A percentile compares a stretch with the other conserved stretches of the same genome.
phyloP scores from a whole-genome alignment of 2,797 vertebrate species.

The Selene dorsalis region DNA sequence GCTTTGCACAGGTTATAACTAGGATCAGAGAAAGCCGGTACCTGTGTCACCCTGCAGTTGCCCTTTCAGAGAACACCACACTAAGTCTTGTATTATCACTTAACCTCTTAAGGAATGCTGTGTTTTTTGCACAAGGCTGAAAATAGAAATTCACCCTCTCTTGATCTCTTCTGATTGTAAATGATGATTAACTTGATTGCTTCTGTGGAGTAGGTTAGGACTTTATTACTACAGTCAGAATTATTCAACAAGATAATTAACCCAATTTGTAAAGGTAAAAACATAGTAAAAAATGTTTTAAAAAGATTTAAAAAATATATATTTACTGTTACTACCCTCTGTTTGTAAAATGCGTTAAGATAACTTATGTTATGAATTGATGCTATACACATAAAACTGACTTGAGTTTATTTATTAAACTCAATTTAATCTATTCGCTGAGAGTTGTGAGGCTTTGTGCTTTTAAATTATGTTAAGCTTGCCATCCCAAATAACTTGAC shows the following conservation, averaged over 20 bases:
- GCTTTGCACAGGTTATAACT: background rate
- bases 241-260: background rate
- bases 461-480: background rate
- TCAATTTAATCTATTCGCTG: background rate
- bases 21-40: background rate
- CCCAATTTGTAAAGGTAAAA: background rate
- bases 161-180: background rate
- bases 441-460: background rate
- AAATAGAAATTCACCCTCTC: background rate
- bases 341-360: too few species aligned
- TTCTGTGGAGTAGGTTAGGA: background rate
- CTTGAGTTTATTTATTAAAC: background rate
- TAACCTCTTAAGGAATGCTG: background rate
- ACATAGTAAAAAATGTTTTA: too few species aligned
- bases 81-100: background rate
- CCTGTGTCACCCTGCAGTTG: background rate
- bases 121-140: background rate
- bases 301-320: too few species aligned
- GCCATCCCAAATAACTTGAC: background rate
- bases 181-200: background rate
- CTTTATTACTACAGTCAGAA: background rate
- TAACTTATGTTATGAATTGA: too few species aligned
- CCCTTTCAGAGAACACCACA: background rate
- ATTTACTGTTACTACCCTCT: too few species aligned
- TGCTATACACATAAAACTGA: too few species aligned